Evolutionary conservation across 2,797 vertebrate genomes (phyloP).

Genomic region (Poeciliopsis paucimaculata): DNA sequence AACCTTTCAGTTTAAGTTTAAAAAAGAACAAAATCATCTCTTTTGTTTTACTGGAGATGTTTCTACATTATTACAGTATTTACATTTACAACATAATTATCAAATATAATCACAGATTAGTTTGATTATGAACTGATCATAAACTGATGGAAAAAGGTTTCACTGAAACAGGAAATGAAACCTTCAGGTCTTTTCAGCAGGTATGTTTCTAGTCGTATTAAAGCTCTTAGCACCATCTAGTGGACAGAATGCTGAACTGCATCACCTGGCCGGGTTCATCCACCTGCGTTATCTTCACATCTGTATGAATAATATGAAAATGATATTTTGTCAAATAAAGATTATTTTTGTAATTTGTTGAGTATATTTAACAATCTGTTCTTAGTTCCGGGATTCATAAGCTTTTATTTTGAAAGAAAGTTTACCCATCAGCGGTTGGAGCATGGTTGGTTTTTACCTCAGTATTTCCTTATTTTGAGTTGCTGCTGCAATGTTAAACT

Average conservation of each 20-base stretch:
- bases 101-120: too few species aligned
- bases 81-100: neutral
- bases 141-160: neutral
- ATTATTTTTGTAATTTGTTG: neutral
- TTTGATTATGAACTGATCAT: neutral
- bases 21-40: neutral
- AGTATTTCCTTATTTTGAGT: neutral
- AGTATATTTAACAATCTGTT: neutral
- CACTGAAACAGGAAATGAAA: neutral
- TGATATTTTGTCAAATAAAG: neutral
- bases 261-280: neutral
- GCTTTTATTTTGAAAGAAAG: neutral
- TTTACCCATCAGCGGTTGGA: neutral
- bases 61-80: neutral
- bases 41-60: neutral
- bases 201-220: neutral
- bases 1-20: neutral
- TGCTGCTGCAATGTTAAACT: neutral
- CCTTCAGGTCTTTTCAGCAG: neutral
- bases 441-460: neutral
- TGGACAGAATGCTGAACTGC: slow-evolving; percentile 2
- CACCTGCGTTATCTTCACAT: too few species aligned
- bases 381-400: neutral
- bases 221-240: neutral
- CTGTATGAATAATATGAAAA: neutral